A percentile compares a stretch with the other conserved stretches of the same genome.
Conservation (phyloP, 1,140 invertebrate genomes). For the Aporrectodea caliginosa region DNA sequence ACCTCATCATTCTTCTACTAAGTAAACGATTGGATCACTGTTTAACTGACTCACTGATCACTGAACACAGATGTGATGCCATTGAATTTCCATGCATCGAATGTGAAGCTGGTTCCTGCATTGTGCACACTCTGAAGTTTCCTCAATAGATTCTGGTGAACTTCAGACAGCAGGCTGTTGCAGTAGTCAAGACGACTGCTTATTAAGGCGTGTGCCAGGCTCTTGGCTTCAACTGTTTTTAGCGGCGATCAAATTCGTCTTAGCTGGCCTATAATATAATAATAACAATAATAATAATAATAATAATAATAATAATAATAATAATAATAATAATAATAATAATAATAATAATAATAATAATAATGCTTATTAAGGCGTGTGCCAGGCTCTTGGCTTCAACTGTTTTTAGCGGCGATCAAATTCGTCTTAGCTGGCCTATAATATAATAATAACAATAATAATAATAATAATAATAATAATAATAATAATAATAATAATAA, state of each 20-base stretch:
- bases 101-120: too few relatives aligned
- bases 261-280: not conserved
- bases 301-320: not conserved
- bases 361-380: too few relatives aligned
- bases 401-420: not conserved
- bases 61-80: too few relatives aligned
- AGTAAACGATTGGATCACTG: too few relatives aligned
- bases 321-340: not conserved
- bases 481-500: not conserved
- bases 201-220: too few relatives aligned
- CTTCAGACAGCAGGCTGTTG: too few relatives aligned
- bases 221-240: not conserved
- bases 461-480: not conserved
- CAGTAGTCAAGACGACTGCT: too few relatives aligned
- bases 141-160: too few relatives aligned
- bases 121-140: too few relatives aligned
- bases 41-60: too few relatives aligned
- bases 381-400: not conserved
- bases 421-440: not conserved
- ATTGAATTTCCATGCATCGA: too few relatives aligned
- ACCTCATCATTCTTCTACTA: not conserved
- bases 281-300: slow-evolving; percentile 1
- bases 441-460: not conserved
- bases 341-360: not conserved
- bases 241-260: not conserved